Conservation (phyloP, 1,140 invertebrate species). For the Drosophila arawakana region DNA sequence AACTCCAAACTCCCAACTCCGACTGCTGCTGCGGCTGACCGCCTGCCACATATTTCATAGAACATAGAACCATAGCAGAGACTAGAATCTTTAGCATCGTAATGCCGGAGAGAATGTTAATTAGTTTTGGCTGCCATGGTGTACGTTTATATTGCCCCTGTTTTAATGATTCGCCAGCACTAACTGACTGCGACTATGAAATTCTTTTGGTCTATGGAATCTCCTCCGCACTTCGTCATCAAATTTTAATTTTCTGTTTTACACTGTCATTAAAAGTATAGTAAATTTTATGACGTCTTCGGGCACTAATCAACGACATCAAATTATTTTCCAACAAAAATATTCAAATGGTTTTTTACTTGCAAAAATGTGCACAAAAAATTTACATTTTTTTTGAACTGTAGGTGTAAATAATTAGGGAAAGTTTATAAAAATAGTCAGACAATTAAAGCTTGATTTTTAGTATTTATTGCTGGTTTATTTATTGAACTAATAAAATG, state of each 20-base stretch:
- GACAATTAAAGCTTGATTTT: too few relatives aligned
- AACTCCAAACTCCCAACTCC: conserved; percentile 18
- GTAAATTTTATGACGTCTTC: conserved; percentile 35
- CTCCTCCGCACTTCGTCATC: conserved; percentile 10
- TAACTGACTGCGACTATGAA: conserved; percentile 3
- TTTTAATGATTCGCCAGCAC: conserved; percentile 27
- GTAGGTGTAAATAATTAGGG: too few relatives aligned
- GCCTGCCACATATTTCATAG: conserved; percentile 55
- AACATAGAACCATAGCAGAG: conserved; percentile 10
- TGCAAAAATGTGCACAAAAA: conserved; percentile 40
- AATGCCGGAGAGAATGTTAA: conserved; percentile 40
- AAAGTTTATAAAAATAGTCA: too few relatives aligned
- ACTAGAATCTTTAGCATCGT: neutral
- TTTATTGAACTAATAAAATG: too few relatives aligned
- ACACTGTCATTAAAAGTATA: conserved; percentile 36
- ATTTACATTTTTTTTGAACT: neutral
- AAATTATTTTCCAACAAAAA: conserved; percentile 37
- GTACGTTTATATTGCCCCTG: conserved; percentile 15
- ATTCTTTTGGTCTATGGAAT: conserved; percentile 19
- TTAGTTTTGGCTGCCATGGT: conserved; percentile 43
- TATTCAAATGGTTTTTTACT: conserved; percentile 30
- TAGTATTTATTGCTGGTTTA: too few relatives aligned
- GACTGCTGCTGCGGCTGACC: conserved; percentile 41
- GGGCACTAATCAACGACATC: conserved; percentile 43
- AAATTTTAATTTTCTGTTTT: conserved; percentile 29